Evolutionary conservation across 1,140 invertebrate genomes (phyloP).

Genomic region (Papilio aristodemus): DNA sequence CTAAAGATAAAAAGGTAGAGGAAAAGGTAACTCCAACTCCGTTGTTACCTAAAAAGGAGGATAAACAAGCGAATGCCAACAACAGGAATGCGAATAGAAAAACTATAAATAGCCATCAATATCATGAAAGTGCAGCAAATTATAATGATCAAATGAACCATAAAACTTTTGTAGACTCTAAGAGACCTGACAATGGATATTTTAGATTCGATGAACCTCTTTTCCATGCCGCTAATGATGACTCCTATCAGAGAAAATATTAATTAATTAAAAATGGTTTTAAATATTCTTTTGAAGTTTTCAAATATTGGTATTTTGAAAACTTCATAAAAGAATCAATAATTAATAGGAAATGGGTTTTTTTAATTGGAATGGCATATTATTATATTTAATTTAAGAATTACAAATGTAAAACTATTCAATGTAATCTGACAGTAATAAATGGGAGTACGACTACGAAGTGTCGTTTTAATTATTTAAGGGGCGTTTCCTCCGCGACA

Average conservation of each 20-base stretch:
- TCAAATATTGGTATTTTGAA: slow-evolving; percentile 28
- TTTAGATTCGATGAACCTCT: slow-evolving; percentile 73
- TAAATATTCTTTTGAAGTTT: slow-evolving; percentile 35
- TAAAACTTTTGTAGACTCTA: slow-evolving; percentile 64
- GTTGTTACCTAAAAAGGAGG: slow-evolving; percentile 70
- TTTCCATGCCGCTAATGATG: slow-evolving; percentile 71
- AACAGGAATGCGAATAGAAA: slow-evolving; percentile 61
- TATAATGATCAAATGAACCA: slow-evolving; percentile 64
- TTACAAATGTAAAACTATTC: slow-evolving; percentile 48
- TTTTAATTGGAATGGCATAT: slow-evolving; percentile 15
- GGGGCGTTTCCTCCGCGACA: slow-evolving; percentile 65
- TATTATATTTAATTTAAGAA: slow-evolving; percentile 36
- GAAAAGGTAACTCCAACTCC: slow-evolving; percentile 74
- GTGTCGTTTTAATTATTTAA: slow-evolving; percentile 69
- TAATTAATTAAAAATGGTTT: slow-evolving; percentile 38
- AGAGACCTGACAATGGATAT: slow-evolving; percentile 65
- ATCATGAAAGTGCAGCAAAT: slow-evolving; percentile 61
- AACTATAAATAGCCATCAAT: slow-evolving; percentile 75
- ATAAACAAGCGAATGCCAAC: slow-evolving; percentile 43
- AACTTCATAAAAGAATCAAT: slow-evolving; percentile 20
- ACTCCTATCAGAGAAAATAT: slow-evolving; percentile 73
- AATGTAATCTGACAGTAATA: slow-evolving; percentile 68
- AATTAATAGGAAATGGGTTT: slow-evolving; percentile 6
- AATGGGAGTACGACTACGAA: slow-evolving; percentile 64
- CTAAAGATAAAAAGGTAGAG: slow-evolving; percentile 73